Base-by-base conservation (phyloP, 2,113 vertebrate genomes). In the Anthoscopus minutus region DNA sequence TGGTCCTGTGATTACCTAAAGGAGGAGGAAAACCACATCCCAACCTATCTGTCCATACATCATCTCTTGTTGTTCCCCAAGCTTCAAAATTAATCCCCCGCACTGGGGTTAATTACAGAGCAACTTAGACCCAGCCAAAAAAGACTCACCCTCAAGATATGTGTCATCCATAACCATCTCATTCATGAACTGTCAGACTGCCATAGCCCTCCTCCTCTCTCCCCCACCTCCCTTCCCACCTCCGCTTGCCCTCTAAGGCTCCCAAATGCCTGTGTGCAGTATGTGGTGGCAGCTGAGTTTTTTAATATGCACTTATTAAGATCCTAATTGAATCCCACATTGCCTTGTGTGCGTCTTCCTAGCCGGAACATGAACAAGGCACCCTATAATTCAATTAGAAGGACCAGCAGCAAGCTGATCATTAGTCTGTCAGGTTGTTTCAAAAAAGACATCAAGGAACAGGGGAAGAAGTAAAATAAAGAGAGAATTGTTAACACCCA, bases 321-420 rank as follows among this genome's bases (percentile, higher is more conserved):
- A 88, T 96, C 92, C 88, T 97, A 98, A 98, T 97, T 97, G 95
- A 98, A 97, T 97, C 96, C 96, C 31, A 51, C 89, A 54, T 89
- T 96, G 91, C 89, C 91, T 97, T 94, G 92, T 96, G 89, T 94
- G 95, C 23, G 7, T 93, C 88, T 98, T 93, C 92, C 95, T 91
- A 97, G 97, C 86, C 71, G 11, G 95, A 97, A 97, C 79, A 96
- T 15, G 84, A 98, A 95, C 91, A 98, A 97, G 94, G 94, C 72
- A 97, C 74, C 89, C 97, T 97, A 93, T 97, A 96, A 97, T 97
- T 97, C 95, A 96, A 96, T 97, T 97, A 97, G 77, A 96, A 96
- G 88, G 92, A 97, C 77, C 92, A 92, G 94, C 86, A 97, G 92
- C 92, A 97, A 95, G 83, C 91, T 89, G 95, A 95, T 95, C 93